Base-by-base conservation (phyloP, 2,888 invertebrate species). In the Pediacus dermestoides region DNA sequence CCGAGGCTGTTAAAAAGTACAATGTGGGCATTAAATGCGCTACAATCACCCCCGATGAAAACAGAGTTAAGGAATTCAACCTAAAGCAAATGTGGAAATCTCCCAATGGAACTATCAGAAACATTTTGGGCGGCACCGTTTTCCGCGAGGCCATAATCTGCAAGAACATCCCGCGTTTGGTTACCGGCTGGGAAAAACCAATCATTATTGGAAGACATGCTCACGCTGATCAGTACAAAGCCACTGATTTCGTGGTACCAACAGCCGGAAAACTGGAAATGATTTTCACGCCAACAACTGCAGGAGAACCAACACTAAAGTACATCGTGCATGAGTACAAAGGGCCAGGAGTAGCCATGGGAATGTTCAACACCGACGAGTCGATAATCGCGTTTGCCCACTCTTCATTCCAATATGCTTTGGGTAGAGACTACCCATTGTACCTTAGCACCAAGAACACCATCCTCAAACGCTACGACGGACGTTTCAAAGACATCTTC, bases 1-100 rank as follows among this genome's bases (percentile, higher is more conserved):
- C 97, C 4, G 85, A 95, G 68, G 97, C 97, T 8, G 81, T 97
- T 38, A 88, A 92, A 67, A 91, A 92, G 66, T 96, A 94, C 74
- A 95, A 93, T 70, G 97, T 99, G 33, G 99, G 97, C 25, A 91
- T 99, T 52, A 99, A 99, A 70, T 99, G 99, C 73, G 97, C 97
- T 13, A 91, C 97, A 2, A 99, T 97, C 50, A 97, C 97, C 1
- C 96, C 97, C 1, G 97, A 97, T 68, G 97, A 97, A 69, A 88
- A 89, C 21, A 78, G 97, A 64, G 94, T 97, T 0, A 87, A 90
- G 70, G 90, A 90, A 68, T 88, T 90, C 63, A 86, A 88, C 1
- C 67, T 90, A 51, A 88, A 89, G 64, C 77, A 88, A 66, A 90
- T 90, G 89, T 90, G 89, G 89, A 89, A 87, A 66, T 88, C 88